These are phyloP conservation scores for Ceratina japonica DNA, from an alignment of 1,140 invertebrate genomes.

Conservation along the genomic window DNA sequence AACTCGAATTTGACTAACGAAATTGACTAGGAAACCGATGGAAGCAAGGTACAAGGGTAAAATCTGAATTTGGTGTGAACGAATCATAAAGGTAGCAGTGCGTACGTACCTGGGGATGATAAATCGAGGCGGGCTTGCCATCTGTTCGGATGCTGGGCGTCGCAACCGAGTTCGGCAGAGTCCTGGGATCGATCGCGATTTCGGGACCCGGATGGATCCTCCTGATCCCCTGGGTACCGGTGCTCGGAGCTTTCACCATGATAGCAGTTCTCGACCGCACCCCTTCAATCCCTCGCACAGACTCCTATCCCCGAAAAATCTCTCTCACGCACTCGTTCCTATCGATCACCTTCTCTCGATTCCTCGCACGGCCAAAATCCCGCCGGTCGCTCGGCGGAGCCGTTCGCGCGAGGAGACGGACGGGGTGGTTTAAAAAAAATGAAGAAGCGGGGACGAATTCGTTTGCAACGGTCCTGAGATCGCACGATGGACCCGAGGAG, in stretches of 20 bases:
- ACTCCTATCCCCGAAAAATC: background rate
- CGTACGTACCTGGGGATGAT: conserved; percentile 65
- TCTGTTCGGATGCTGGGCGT: conserved; percentile 53
- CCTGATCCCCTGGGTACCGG: conserved; percentile 52
- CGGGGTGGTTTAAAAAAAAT: background rate
- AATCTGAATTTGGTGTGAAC: too few relatives aligned
- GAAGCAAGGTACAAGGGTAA: too few relatives aligned
- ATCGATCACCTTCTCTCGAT: conserved; percentile 62
- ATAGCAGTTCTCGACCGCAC: conserved; percentile 63
- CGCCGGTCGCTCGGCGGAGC: background rate
- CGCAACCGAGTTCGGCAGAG: conserved; percentile 57
- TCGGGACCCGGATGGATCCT: conserved; percentile 66
- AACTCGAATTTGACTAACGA: too few relatives aligned
- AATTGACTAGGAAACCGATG: too few relatives aligned
- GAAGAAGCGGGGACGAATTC: background rate
- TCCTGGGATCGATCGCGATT: conserved; percentile 74
- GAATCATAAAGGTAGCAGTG: background rate
- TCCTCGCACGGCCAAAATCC: conserved; percentile 1
- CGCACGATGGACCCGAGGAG: conserved; percentile 36
- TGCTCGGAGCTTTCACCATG: conserved; percentile 72
- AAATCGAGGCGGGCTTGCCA: conserved; percentile 55
- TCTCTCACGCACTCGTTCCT: conserved; percentile 41
- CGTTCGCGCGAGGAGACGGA: conserved; percentile 14
- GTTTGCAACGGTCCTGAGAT: conserved; percentile 14
- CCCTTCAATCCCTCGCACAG: conserved; percentile 35